Percentiles rank a stretch among this genome's conserved stretches.
Evolutionary conservation across 2,888 invertebrate species (phyloP).

Genomic region (Lycia hirtaria): DNA sequence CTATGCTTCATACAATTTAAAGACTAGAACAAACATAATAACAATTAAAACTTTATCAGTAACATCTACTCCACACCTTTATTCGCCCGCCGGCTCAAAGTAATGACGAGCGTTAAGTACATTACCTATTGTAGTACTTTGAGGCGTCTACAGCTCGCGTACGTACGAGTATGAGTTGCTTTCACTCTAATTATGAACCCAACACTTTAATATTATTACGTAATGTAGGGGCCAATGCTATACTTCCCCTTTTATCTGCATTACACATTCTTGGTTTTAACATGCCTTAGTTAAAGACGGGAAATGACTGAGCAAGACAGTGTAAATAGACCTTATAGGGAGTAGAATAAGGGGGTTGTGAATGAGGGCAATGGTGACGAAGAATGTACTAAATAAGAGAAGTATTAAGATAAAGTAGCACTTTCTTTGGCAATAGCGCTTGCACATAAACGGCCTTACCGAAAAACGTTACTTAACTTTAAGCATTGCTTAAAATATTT

Average conservation of each 20-base stretch:
- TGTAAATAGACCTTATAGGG: background rate
- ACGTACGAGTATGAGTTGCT: conserved; percentile 65
- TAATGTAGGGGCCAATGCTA: conserved; percentile 25
- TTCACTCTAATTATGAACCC: conserved; percentile 79
- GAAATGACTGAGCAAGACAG: background rate
- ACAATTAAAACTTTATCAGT: conserved; percentile 4
- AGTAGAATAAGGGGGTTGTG: background rate
- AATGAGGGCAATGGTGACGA: no score
- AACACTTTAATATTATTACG: conserved; percentile 47
- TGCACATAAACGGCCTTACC: no score
- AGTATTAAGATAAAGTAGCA: no score
- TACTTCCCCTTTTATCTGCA: conserved; percentile 13
- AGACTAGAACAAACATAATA: background rate
- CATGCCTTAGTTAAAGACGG: background rate
- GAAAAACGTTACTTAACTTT: no score
- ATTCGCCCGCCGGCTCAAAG: conserved; percentile 67
- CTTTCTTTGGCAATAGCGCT: no score
- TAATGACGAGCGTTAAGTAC: conserved; percentile 81
- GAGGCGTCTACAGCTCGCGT: conserved; percentile 63
- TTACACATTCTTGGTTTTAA: background rate
- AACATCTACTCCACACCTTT: conserved; percentile 51
- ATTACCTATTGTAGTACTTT: conserved; percentile 84
- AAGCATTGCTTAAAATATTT: no score
- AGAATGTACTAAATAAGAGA: no score
- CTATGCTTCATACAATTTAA: background rate